Base-by-base conservation (phyloP, 2,888 invertebrate species). In the Resseliella maxima region DNA sequence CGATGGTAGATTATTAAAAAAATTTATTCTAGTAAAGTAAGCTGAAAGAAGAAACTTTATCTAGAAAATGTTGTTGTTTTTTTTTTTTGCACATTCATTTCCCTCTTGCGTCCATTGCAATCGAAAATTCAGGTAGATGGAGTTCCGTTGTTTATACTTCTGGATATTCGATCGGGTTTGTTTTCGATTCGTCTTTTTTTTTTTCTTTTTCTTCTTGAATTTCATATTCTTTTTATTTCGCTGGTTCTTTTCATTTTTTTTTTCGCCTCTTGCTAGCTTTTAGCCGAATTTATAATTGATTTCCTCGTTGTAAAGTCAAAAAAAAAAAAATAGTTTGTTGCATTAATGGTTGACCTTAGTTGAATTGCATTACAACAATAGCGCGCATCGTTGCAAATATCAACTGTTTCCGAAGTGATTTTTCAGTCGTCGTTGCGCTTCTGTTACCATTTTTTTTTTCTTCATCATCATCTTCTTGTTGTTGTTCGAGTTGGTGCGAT, bases 251-350 rank as follows among this genome's bases (percentile, higher is more conserved):
- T 50, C 46, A 18, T 50, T 18, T 50, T 50, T 50, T 50, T 59
- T 59, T 59, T 10, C 24, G 6, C 10, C 24, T n/a, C 6, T 72
- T 15, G 31, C 10, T 31, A 8, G 35, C 72, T 31, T 31, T 12
- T 8, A 72, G n/a, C 72, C 72, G 35, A 72, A 72, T 72, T 72
- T 31, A 31, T 72, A 72, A 72, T 72, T 72, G 72, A 72, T 72
- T 72, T 72, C 72, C 31, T 72, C 72, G 72, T 72, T 72, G 15
- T 35, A 18, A n/a, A 72, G 31, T 72, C 72, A 72, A 72, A 35
- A 72, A 50, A 72, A 72, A 72, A 35, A 72, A 50, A 72, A 72
- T 72, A 72, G 72, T 72, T 72, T 72, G 72, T 72, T 72, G 72
- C 72, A 72, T 72, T 72, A 72, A 72, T 72, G 31, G 72, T 72